Evolutionary conservation across 2,797 vertebrate species (phyloP).

Genomic region (Miichthys miiuy): DNA sequence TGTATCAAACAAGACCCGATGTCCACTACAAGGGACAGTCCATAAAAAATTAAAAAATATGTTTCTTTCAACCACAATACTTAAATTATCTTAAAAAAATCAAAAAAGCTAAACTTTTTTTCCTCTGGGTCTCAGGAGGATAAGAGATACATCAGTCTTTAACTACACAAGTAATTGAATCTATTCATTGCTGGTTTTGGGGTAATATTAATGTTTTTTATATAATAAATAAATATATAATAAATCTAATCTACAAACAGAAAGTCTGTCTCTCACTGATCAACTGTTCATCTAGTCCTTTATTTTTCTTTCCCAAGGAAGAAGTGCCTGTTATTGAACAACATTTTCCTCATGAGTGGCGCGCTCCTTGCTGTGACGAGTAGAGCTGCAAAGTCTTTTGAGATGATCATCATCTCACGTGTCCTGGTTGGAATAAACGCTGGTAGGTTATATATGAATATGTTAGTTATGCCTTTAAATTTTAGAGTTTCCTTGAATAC

Average conservation of each 20-base stretch:
- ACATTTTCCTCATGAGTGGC: constrained; percentile 87
- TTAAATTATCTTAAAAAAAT: no score
- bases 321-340: constrained; percentile 92
- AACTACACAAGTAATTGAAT: not conserved
- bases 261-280: not conserved
- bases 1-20: no score
- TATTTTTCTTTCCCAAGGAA: constrained; percentile 83
- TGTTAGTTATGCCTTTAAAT: not conserved
- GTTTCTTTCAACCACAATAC: no score
- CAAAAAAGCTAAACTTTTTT: no score
- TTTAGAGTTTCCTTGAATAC: not conserved
- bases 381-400: constrained; percentile 87
- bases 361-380: constrained; percentile 88
- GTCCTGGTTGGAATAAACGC: constrained; percentile 90
- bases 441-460: constrained; percentile 74
- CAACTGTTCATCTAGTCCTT: not conserved
- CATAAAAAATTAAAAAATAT: no score
- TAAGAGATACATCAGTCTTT: not conserved
- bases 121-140: no score
- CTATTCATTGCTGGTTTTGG: not conserved
- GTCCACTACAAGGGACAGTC: no score
- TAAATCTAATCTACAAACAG: not conserved
- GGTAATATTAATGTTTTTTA: not conserved
- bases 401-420: constrained; percentile 93
- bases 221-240: no score